These are phyloP conservation scores for Holothuria leucospilota DNA, from an alignment of 53 echinoderm and acorn worm genomes.

Conservation along the genomic window DNA sequence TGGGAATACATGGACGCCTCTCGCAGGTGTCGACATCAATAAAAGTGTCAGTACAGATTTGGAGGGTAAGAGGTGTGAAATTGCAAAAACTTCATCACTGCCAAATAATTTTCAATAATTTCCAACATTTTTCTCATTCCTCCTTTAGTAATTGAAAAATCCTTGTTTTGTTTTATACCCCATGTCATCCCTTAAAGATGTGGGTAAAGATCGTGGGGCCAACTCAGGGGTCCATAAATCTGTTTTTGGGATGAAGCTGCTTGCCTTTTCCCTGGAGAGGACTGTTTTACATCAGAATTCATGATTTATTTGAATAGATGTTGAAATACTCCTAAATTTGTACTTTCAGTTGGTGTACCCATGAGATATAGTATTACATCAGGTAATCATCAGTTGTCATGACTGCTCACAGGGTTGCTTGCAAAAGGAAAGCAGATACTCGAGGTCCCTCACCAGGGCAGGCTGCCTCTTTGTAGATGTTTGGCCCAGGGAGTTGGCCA, in stretches of 20 bases:
- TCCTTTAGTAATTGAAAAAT: background rate
- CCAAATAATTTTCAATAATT: background rate
- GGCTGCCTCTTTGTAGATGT: too few species aligned
- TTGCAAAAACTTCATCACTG: background rate
- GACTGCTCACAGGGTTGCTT: background rate
- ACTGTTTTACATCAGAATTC: constrained; percentile 34
- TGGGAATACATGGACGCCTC: too few species aligned
- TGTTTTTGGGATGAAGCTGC: constrained; percentile 3
- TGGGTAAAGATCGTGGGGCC: too few species aligned
- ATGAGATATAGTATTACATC: constrained; percentile 32
- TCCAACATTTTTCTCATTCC: constrained; percentile 16
- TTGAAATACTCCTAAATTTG: constrained; percentile 28
- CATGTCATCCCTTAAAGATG: too few species aligned
- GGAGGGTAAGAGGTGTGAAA: constrained; percentile 1
- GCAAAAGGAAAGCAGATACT: too few species aligned
- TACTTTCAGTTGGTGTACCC: constrained; percentile 27
- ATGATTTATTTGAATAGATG: constrained; percentile 33
- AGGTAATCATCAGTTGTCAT: constrained; percentile 25
- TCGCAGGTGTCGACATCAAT: background rate
- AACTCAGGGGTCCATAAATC: constrained; percentile 4
- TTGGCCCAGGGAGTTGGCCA: too few species aligned
- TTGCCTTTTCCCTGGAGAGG: too few species aligned
- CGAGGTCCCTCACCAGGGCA: too few species aligned
- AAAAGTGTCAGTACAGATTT: constrained; percentile 11
- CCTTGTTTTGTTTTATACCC: background rate